Evolutionary conservation across 2,797 vertebrate genomes (phyloP), one percentile per base, ranked within the genome.

Genomic region (Micropoecilia bifurca): DNA sequence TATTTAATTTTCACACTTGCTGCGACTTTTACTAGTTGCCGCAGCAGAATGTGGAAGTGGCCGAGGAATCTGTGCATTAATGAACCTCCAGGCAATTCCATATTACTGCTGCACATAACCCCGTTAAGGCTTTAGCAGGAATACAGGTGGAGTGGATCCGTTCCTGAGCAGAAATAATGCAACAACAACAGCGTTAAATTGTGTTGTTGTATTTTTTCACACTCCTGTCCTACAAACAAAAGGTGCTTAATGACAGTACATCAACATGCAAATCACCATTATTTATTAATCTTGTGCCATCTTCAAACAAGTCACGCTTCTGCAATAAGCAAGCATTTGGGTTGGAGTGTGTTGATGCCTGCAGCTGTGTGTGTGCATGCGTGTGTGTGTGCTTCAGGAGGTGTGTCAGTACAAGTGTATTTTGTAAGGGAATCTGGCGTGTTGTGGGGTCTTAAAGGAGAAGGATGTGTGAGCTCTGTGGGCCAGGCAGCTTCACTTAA

Each of bases 1-100:
- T 89, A 93, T 94, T 95, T 94, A 86, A 92, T 91, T 94, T 95
- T 93, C 91, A 94, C 89, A 83, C 91, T 89, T 47, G 80, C 89
- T 25, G 20, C 83, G 82, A 92, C 82, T 91, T 96, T 95, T 94
- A 96, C 93, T 95, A 95, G 95, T 86, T 66, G 90, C 90, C 46
- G 83, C 73, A 88, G 89, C 87, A 88, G 85, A 89, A 74, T 69
- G n/a, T 77, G 80, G 85, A 83, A 85, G 79, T 39, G 63, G 63
- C 78, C 81, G 86, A 89, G 84, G 77, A 82, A 83, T 78, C 22
- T 46, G 73, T 81, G 82, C 83, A 39, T 72, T 78, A 85, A 75
- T 13, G 16, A 78, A 84, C 82, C 83, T 83, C 79, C 71, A 30
- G 85, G 79, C 75, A 14, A 61, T 79, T 61, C 71, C 80, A 39